These are phyloP conservation scores for Odocoileus hemionus DNA, from an alignment of 2,113 vertebrate genomes.

Conservation along the genomic window DNA sequence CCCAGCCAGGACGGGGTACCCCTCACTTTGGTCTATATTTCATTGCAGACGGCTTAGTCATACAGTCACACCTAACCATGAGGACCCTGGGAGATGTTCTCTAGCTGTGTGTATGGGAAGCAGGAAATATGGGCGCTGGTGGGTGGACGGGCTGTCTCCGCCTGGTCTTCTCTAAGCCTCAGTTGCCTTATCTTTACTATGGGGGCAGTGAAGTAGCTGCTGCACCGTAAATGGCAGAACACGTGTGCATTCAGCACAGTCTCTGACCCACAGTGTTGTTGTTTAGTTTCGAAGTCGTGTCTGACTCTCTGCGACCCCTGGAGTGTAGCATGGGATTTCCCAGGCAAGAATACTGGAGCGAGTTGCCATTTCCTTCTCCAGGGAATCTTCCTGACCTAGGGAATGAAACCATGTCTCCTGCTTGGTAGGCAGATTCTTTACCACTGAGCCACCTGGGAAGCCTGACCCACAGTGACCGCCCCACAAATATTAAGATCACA, in stretches of 20 bases:
- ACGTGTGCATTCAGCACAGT: not conserved
- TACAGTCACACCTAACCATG: rapidly evolving
- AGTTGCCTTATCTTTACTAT: not conserved
- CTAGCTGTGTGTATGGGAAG: not conserved
- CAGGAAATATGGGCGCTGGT: not conserved
- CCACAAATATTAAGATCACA: not conserved
- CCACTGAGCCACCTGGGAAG: not conserved
- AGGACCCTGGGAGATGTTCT: not conserved
- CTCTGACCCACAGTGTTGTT: not conserved
- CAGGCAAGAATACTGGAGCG: not conserved
- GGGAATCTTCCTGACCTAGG: not conserved
- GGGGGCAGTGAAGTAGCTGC: not conserved
- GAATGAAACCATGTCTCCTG: not conserved
- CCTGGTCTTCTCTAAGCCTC: not conserved
- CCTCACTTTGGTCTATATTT: not conserved
- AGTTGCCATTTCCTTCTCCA: not conserved
- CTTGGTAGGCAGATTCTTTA: not conserved
- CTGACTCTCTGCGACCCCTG: not conserved
- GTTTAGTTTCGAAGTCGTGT: not conserved
- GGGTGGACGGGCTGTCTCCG: not conserved
- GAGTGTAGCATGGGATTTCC: not conserved
- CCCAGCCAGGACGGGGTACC: not conserved
- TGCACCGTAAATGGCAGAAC: not conserved
- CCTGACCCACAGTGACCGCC: rapidly evolving
- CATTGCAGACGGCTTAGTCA: not conserved